Conservation (phyloP, 2,797 vertebrate genomes). For the Meriones psammophilus region DNA sequence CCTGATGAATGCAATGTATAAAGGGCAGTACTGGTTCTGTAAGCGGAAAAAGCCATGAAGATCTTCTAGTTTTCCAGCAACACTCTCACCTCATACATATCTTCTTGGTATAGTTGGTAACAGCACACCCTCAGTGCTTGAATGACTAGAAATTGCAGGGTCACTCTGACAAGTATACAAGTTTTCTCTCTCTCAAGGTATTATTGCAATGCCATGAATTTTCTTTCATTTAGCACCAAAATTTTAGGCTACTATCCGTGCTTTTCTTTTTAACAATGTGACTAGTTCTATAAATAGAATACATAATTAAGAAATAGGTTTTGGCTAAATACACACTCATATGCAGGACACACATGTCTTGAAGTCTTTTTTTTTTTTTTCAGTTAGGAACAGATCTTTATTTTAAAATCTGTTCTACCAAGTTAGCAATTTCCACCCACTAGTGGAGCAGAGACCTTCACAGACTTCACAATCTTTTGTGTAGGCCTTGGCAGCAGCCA, state of each 20-base stretch:
- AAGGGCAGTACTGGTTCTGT: background rate
- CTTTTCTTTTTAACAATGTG: background rate
- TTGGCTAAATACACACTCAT: background rate
- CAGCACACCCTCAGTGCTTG: rapidly evolving
- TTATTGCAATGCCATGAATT: background rate
- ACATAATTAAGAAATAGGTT: background rate
- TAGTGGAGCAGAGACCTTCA: too few relatives aligned
- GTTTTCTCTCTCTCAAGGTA: background rate
- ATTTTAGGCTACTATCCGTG: background rate
- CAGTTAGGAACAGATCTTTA: too few relatives aligned
- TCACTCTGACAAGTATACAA: background rate
- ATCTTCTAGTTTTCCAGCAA: background rate
- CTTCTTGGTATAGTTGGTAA: background rate
- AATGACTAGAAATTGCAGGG: background rate
- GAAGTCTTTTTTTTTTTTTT: too few relatives aligned
- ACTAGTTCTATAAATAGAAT: background rate
- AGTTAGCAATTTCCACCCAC: too few relatives aligned
- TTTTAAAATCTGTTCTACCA: too few relatives aligned
- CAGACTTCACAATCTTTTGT: too few relatives aligned
- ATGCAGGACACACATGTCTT: too few relatives aligned
- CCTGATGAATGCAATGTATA: background rate
- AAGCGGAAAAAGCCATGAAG: background rate
- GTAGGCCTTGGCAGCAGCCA: too few relatives aligned
- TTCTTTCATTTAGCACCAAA: background rate
- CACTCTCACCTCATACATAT: background rate